phyloP scores from a whole-genome alignment of 2,113 vertebrate species.

The Phasianus colchicus region DNA sequence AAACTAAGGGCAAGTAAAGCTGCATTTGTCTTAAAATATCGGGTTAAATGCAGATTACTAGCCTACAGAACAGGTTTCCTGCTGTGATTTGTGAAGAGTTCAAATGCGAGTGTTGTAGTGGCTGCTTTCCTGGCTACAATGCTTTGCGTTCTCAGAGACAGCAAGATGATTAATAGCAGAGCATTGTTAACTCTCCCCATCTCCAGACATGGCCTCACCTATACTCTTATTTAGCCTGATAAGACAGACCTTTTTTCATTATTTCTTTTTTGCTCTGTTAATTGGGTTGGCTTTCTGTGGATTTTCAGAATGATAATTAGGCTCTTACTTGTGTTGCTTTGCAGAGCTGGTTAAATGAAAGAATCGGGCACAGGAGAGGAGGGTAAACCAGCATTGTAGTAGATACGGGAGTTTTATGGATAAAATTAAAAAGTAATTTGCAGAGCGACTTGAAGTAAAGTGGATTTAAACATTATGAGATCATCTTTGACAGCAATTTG shows the following conservation, averaged over 20 bases:
- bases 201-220: neutral
- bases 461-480: constrained; percentile 54
- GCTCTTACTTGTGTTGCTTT: neutral
- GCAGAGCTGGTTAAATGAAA: neutral
- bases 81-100: neutral
- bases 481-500: constrained; percentile 56
- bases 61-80: neutral
- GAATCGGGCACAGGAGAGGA: neutral
- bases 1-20: constrained; percentile 51
- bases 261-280: neutral
- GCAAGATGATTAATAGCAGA: neutral
- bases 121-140: neutral
- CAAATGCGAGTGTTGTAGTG: neutral
- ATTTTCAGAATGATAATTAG: neutral
- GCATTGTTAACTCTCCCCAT: neutral
- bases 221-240: neutral
- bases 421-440: constrained; percentile 60
- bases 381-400: neutral
- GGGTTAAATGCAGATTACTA: neutral
- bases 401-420: constrained; percentile 17
- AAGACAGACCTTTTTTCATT: neutral
- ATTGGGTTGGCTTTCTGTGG: neutral
- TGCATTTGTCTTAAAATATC: neutral
- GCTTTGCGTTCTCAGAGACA: neutral
- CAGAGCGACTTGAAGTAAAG: constrained; percentile 41